Percentiles rank a stretch among this genome's conserved stretches.
Conservation (phyloP, 2,113 vertebrate species). For the Zeus faber region DNA sequence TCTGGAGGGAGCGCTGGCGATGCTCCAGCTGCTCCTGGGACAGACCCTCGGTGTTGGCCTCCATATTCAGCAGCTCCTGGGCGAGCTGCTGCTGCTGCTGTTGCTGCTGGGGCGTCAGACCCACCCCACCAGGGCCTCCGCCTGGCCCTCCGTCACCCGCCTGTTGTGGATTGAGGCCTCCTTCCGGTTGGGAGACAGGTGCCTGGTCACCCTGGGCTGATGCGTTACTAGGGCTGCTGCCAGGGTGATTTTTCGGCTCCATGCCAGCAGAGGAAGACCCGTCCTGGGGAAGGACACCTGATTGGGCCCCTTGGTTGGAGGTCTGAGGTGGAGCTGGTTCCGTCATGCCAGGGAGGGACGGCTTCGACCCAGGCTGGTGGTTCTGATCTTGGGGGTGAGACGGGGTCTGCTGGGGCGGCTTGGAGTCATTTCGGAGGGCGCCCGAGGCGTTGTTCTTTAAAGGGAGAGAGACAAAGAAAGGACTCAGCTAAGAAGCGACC, state of each 20-base stretch:
- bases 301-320: conserved; percentile 66
- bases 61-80: conserved; percentile 85
- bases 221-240: conserved; percentile 83
- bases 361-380: conserved; percentile 87
- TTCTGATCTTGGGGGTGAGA: conserved; percentile 85
- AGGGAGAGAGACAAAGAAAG: conserved; percentile 35
- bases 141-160: conserved; percentile 56
- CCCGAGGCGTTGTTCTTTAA: conserved; percentile 86
- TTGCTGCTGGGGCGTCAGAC: conserved; percentile 75
- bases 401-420: conserved; percentile 76
- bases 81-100: conserved; percentile 82
- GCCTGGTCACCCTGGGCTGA: conserved; percentile 80
- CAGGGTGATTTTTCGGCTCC: conserved; percentile 83
- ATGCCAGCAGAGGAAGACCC: conserved; percentile 78
- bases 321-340: conserved; percentile 76
- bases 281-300: conserved; percentile 80
- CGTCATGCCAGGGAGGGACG: conserved; percentile 83
- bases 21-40: conserved; percentile 98
- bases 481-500: neutral
- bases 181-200: conserved; percentile 80
- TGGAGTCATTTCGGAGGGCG: conserved; percentile 85
- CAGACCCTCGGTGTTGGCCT: conserved; percentile 93
- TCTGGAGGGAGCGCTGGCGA: conserved; percentile 93
- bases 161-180: conserved; percentile 72
- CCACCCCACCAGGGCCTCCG: conserved; percentile 50